Evolutionary conservation across 2,797 vertebrate genomes (phyloP), one percentile per base, ranked within the genome.

Genomic region (Dallia pectoralis): DNA sequence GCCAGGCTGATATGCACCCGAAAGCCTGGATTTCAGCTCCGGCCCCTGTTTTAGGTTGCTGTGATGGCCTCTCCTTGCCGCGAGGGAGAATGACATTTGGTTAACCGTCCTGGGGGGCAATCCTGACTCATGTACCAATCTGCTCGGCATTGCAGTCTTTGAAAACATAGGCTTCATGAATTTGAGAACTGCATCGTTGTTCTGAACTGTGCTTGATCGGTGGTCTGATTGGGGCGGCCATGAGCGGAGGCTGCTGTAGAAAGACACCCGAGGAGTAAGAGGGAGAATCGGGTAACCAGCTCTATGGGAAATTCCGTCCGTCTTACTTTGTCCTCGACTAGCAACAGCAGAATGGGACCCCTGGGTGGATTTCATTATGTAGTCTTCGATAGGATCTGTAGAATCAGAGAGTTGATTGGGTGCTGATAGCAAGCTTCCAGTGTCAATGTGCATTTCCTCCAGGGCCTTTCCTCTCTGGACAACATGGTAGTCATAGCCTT

Each of bases 371-470:
- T 53, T n/a, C 14, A 6, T 36, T 40, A 53, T n/a, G 51, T 53
- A 18, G 18, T 18, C 4, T 18, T 18, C 51, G 4, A 18, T 53
- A 19, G 18, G 16, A 53, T 27, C 61, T 63, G 14, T 63, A 27
- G 59, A 27, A 22, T 62, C 27, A 62, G 59, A 12, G 6, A 27
- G 22, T 14, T 62, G 3, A 25, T 14, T 53, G 29, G n/a, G 22
- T 76, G 59, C 69, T 40, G 56, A 56, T 59, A 48, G 16, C 30
- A 59, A 2, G 8, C 25, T 11, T 36, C 22, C 2, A 2, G 59
- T 53, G 64, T 77, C 70, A 75, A 40, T 77, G 70, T 59, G 49
- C 64, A 75, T 65, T n/a, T n/a, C 71, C 12, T 14, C 1, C 7
- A 33, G 11, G 3, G 40, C 18, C 67, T 25, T 32, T 72, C 66